These are phyloP conservation scores for Actenoides hombroni DNA, from an alignment of 2,113 vertebrate genomes.

Conservation along the genomic window DNA sequence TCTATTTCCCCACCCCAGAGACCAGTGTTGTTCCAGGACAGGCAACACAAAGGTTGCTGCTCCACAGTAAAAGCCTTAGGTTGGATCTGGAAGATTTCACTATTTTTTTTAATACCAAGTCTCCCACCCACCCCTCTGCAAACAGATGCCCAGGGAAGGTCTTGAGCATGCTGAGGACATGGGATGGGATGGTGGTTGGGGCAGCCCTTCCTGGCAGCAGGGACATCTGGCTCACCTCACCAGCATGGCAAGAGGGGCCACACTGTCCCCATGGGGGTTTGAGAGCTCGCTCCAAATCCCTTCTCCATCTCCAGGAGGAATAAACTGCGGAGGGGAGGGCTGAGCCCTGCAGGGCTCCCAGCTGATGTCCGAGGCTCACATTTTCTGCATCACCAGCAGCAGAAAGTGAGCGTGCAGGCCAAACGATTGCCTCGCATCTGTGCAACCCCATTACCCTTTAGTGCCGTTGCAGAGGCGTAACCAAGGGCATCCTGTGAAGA, in stretches of 20 bases:
- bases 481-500: background rate
- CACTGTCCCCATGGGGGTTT: accelerated
- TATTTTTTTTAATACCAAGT: background rate
- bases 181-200: accelerated
- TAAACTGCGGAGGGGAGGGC: background rate
- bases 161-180: accelerated
- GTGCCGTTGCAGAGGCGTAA: background rate
- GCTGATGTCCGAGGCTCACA: accelerated
- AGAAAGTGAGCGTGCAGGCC: background rate
- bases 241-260: accelerated
- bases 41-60: background rate
- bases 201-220: background rate
- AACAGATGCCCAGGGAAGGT: background rate
- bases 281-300: background rate
- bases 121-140: background rate
- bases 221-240: background rate
- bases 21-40: background rate
- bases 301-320: background rate
- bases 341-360: background rate
- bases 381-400: background rate
- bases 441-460: background rate
- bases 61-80: accelerated
- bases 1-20: background rate
- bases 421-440: background rate
- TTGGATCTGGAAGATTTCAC: background rate